phyloP scores from a whole-genome alignment of 2,888 invertebrate species.

The Apomyelois bistriatella region DNA sequence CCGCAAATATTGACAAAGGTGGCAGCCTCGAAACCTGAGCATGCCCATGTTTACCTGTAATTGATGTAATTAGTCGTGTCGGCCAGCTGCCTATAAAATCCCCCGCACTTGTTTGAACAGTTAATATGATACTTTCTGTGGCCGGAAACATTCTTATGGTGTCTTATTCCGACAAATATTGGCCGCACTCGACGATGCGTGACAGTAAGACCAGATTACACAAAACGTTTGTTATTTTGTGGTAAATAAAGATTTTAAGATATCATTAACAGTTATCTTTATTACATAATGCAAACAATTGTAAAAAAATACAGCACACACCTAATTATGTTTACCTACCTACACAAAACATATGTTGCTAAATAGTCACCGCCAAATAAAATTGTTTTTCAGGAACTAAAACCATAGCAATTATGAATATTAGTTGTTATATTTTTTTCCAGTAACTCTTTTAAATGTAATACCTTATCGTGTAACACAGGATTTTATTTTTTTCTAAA shows the following conservation, averaged over 20 bases:
- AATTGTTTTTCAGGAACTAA: too few relatives aligned
- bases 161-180: conserved; percentile 73
- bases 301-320: too few relatives aligned
- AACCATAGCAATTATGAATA: too few relatives aligned
- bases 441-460: too few relatives aligned
- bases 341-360: too few relatives aligned
- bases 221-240: conserved; percentile 1
- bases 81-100: conserved; percentile 69
- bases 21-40: conserved; percentile 69
- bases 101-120: conserved; percentile 62
- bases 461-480: too few relatives aligned
- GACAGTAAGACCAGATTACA: conserved; percentile 50
- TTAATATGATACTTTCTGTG: conserved; percentile 73
- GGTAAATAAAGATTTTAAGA: not conserved
- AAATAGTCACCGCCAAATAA: too few relatives aligned
- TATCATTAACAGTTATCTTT: not conserved
- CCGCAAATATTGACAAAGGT: conserved; percentile 74
- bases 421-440: too few relatives aligned
- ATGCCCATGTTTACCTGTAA: conserved; percentile 69
- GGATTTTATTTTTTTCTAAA: not conserved
- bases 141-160: conserved; percentile 75
- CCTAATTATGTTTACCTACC: too few relatives aligned
- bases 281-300: too few relatives aligned
- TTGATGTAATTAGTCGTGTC: conserved; percentile 80
- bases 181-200: conserved; percentile 68